Evolutionary conservation across 2,113 vertebrate genomes (phyloP), one percentile per base, ranked within the genome.

Genomic region (Leucopsar rothschildi): DNA sequence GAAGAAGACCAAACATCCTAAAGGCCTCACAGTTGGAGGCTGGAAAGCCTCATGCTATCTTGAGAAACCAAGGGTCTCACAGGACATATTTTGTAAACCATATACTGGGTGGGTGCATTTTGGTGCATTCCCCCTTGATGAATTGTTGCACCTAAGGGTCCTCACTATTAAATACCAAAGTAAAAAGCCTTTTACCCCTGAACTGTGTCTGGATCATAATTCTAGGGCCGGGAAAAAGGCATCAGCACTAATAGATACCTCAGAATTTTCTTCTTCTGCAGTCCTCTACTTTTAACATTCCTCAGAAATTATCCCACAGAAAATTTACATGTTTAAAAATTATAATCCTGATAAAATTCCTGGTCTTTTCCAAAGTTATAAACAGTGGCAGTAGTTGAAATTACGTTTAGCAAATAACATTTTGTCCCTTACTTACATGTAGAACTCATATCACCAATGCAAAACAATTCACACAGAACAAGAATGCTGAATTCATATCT

Each of bases 61-160:
- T 45, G 50, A 55, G 40, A 55, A 45, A 65, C 16, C 3, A 12
- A 55, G 21, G 12, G 7, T 65, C 39, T 55, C 39, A 55, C 50
- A 45, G 50, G 25, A 37, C 25, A 10, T 31, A 29, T 31, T 55
- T 45, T 65, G 20, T 31, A 55, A 55, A 65, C 6, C 40, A 42
- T 37, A 19, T 37, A 37, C 11, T 1, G 2, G 6, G 25, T 37
- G 12, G 20, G 21, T 29, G 21, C 7, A 20, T 55, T 80, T 45
- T 37, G 21, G 2, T 4, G 1, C 35, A 44, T 24, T 65, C 20
- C 33, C 55, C 20, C 33, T 24, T 35, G 33, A 23, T 0, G 0
- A 64, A 35, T 23, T 28, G 5, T 19, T 29, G 25, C 15, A 53
- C 20, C 31, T 44, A 18, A 22, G 24, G 31, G 42, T 44, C 19